phyloP scores from a whole-genome alignment of 2,797 vertebrate species.

The Gastrophryne carolinensis region DNA sequence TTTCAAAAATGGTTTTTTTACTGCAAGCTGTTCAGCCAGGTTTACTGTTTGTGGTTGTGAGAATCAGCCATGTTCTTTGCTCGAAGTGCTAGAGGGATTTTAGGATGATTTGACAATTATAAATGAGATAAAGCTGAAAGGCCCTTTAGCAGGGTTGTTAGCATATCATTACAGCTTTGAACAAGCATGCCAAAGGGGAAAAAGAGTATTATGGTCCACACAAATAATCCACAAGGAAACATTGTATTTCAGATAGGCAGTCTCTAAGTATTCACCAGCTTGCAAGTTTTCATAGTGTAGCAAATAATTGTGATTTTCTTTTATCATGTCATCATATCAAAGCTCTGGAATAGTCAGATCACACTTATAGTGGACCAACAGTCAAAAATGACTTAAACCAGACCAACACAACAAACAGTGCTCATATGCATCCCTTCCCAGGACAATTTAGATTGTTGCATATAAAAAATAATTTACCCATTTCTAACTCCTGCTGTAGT shows the following conservation, averaged over 20 bases:
- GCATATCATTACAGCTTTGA: conserved; percentile 50
- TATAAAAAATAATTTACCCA: too few species aligned
- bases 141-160: conserved; percentile 53
- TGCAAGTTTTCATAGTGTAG: too few species aligned
- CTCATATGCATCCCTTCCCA: too few species aligned
- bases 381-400: too few species aligned
- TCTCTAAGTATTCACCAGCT: too few species aligned
- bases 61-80: conserved; percentile 9
- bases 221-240: neutral
- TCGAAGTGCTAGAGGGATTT: conserved; percentile 23
- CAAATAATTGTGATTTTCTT: too few species aligned
- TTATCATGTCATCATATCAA: too few species aligned
- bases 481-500: too few species aligned
- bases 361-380: too few species aligned
- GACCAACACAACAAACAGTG: too few species aligned
- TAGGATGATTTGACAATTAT: conserved; percentile 51
- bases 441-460: too few species aligned
- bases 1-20: neutral
- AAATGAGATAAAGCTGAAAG: conserved; percentile 54
- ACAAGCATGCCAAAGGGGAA: conserved; percentile 34
- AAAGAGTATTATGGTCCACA: neutral
- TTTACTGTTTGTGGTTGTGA: neutral
- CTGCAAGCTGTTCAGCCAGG: neutral
- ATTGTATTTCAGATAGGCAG: conserved; percentile 31
- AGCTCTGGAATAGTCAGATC: too few species aligned